Evolutionary conservation across 2,797 vertebrate species (phyloP), one percentile per base, ranked within the genome.

Genomic region (Tapirus indicus): DNA sequence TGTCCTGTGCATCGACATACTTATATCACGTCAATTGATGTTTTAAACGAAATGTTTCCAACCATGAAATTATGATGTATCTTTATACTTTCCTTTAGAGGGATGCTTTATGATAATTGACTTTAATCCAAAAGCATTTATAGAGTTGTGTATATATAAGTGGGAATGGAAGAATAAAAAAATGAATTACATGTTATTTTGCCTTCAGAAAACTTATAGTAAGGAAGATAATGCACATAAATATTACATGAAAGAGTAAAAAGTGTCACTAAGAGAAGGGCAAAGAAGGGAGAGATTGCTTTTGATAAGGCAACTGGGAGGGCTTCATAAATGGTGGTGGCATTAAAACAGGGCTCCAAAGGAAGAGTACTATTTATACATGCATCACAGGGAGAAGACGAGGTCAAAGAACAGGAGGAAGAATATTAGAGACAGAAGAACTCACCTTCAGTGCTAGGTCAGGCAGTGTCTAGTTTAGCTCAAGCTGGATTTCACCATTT

Each of bases 31-130:
- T 69, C 47, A 82, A 5, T 69, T 88, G 54, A 23, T 78, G 16
- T 66, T 86, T 94, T 86, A 78, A 82, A 23, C 27, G 71, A 83
- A 94, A 82, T 1, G n/a, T 88, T 87, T 95, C 44, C 29, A 84
- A 56, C 29, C 3, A 8, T 44, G 25, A 88, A 78, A 79, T 90
- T 87, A n/a, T 60, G 32, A 35, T 60, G 25, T 38, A 54, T 47
- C 23, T 54, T 68, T 84, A 52, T 84, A 64, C 12, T 84, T 83
- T 93, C 32, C 78, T 88, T 78, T 74, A 88, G 78, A 87, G 25
- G 56, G 23, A n/a, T 84, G 20, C 11, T 56, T 77, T 56, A 27
- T 71, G 52, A 88, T 41, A 12, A 41, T 25, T 74, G 47, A 54
- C 52, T 79, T 88, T 88, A 91, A 32, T 90, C 66, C 35, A 56